Evolutionary conservation across 1,140 invertebrate species (phyloP).

Genomic region (Ganaspis sp.): DNA sequence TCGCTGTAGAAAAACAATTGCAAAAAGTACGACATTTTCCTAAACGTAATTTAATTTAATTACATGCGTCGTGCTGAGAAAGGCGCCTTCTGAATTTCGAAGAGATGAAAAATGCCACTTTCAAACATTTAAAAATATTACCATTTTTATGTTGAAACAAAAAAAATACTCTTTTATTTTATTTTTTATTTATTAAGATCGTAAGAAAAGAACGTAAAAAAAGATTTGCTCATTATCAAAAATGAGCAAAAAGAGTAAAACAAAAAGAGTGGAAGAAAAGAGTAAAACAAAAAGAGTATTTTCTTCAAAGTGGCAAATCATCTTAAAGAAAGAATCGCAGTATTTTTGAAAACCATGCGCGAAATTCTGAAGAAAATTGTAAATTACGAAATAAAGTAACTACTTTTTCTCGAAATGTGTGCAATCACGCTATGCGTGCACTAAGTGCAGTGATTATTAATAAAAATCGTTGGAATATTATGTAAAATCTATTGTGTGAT

Average conservation of each 20-base stretch:
- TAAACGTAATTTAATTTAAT: neutral
- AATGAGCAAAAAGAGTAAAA: neutral
- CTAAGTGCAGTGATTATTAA: neutral
- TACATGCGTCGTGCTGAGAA: slow-evolving; percentile 23
- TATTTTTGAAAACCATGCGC: neutral
- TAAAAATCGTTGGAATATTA: neutral
- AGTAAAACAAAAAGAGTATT: neutral
- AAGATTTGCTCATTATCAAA: too few relatives aligned
- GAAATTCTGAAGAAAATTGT: neutral
- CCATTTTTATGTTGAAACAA: neutral
- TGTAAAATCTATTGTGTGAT: neutral
- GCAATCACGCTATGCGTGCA: neutral
- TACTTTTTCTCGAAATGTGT: neutral
- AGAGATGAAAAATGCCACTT: neutral
- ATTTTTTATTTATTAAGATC: too few relatives aligned
- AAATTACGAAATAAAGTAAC: neutral
- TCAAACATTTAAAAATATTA: neutral
- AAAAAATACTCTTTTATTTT: neutral
- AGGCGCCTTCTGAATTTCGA: neutral
- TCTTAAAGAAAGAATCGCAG: neutral
- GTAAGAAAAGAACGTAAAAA: too few relatives aligned
- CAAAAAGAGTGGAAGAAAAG: neutral
- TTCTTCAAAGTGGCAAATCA: neutral
- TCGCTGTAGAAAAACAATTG: neutral
- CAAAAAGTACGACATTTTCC: neutral